Percentiles rank a stretch among this genome's conserved stretches.
phyloP scores from a whole-genome alignment of 2,888 invertebrate species.

The Sphecodes monilicornis region DNA sequence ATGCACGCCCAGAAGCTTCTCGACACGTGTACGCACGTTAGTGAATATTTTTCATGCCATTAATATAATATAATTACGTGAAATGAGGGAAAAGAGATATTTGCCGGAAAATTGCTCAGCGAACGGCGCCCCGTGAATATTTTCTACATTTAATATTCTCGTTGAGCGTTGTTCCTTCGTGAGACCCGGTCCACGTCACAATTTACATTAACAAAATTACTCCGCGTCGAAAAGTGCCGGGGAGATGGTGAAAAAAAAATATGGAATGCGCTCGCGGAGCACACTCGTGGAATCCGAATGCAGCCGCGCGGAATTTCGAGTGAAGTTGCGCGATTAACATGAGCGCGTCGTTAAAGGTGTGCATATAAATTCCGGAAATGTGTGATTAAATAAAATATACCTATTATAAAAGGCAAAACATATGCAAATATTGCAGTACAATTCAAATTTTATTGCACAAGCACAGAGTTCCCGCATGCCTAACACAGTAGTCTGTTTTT shows the following conservation, averaged over 20 bases:
- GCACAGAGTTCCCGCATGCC: neutral
- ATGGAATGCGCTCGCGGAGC: constrained; percentile 8
- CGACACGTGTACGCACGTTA: neutral
- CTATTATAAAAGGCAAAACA: neutral
- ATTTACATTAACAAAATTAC: constrained; percentile 44
- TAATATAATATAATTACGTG: constrained; percentile 27
- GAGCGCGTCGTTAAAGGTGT: constrained; percentile 42
- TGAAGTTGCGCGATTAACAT: constrained; percentile 41
- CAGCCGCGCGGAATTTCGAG: constrained; percentile 32
- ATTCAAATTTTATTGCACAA: neutral
- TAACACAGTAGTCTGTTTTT: neutral
- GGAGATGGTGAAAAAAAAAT: constrained; percentile 17
- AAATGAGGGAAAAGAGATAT: constrained; percentile 29
- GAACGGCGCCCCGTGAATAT: constrained; percentile 10
- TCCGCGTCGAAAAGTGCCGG: constrained; percentile 23
- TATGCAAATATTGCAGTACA: neutral
- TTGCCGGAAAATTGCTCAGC: constrained; percentile 15
- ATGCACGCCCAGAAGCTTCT: constrained; percentile 11
- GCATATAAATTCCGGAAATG: constrained; percentile 39
- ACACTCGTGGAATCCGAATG: constrained; percentile 37
- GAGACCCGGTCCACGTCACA: constrained; percentile 7
- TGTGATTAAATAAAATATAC: constrained; percentile 42
- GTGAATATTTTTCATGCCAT: constrained; percentile 30
- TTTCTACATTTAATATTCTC: constrained; percentile 27
- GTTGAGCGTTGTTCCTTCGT: constrained; percentile 18